Evolutionary conservation across 2,797 vertebrate species (phyloP).

Genomic region (Phyllotis vaccarum): DNA sequence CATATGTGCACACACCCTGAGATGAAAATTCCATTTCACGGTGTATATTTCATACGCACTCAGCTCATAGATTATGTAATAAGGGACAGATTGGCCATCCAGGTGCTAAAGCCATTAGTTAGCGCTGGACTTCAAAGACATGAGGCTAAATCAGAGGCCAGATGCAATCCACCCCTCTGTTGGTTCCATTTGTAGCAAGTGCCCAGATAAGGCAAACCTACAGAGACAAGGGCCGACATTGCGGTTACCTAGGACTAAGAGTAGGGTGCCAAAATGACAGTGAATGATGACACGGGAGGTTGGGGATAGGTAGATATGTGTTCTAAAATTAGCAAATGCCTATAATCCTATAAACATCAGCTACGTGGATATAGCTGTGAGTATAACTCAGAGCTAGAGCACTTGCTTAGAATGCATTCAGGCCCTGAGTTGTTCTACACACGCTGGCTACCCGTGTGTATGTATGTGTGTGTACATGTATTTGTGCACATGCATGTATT

Average conservation of each 20-base stretch:
- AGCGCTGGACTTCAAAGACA: constrained; percentile 66
- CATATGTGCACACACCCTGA: neutral
- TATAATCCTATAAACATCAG: constrained; percentile 3
- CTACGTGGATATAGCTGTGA: neutral
- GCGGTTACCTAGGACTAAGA: neutral
- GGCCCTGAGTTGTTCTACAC: neutral
- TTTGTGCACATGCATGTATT: no score
- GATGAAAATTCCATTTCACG: neutral
- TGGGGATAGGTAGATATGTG: neutral
- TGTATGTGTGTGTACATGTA: no score
- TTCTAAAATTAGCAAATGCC: constrained; percentile 43
- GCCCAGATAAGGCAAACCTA: constrained; percentile 37
- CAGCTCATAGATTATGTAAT: neutral
- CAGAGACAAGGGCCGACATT: neutral
- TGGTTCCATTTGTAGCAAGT: constrained; percentile 30
- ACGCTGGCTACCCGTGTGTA: neutral
- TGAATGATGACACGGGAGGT: neutral
- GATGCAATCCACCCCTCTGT: neutral
- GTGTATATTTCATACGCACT: neutral
- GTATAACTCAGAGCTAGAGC: neutral
- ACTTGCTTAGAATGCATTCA: neutral
- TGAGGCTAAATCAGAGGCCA: constrained; percentile 23
- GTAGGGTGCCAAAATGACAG: neutral
- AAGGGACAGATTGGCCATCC: neutral
- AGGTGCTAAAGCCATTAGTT: constrained; percentile 59